Base-by-base conservation (phyloP, 1,140 invertebrate species). In the Brachionus asplanchnoidis region DNA sequence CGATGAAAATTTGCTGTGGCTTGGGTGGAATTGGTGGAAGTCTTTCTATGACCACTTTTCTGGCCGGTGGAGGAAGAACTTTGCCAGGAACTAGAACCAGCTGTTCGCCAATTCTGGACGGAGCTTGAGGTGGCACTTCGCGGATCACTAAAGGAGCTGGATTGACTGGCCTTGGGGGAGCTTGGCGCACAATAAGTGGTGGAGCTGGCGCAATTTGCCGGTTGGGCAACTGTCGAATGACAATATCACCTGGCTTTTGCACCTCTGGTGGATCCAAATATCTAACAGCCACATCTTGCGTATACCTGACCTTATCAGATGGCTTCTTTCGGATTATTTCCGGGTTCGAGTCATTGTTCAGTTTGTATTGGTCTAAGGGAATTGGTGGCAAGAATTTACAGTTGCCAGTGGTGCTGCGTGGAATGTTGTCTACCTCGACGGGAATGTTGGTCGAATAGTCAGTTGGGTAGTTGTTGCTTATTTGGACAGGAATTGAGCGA, bases 1-100 rank as follows among this genome's bases (percentile, higher is more conserved):
- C 84, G 1, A 85, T 44, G 17, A 80, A 53, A 36, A 85, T 26
- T 46, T 85, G 40, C 4, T 44, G 36, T 20, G 84, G 84, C 56
- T 85, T 85, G 3, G 73, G 42, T 42, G 84, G 84, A 28, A 78
- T 44, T 44, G 36, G 12, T 79, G 73, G 73, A 5, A 79, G 40
- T 68, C 77, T 56, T 80, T 85, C 84, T 14, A 85, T 50, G 14
- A 85, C 68, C 14, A 85, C 84, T 46, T 56, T 70, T 70, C 84
- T 70, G 2, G 84, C 28, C 42, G 73, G 84, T 46, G 73, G 73
- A 1, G 32, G 46, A 6, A 78, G 6, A 44, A 44, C 53, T 32
- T 79, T 66, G 28, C 60, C 60, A 70, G 60, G 60, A 9, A 68
- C 28, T 14, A 40, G 32, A 20, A 84, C 23, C 8, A 78, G 17